These are phyloP conservation scores for Pseudotriccus pelzelni DNA, from an alignment of 2,797 vertebrate species.

Conservation along the genomic window DNA sequence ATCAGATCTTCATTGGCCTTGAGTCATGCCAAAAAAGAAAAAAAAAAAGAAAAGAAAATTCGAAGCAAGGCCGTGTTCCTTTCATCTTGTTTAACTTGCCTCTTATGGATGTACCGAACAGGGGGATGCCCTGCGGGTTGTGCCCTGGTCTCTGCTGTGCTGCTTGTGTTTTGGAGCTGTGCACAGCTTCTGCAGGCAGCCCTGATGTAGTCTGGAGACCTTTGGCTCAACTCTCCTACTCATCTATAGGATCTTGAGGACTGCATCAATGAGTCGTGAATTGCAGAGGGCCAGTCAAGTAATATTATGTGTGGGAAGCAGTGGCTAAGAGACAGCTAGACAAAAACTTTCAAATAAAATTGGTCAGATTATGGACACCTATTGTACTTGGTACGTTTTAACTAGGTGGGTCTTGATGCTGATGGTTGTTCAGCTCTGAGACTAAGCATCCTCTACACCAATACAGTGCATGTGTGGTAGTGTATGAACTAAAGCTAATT, in stretches of 20 bases:
- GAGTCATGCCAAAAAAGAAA: not conserved
- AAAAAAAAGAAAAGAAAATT: not conserved
- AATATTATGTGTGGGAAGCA: not conserved
- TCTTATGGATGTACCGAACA: not conserved
- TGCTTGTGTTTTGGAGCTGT: not conserved
- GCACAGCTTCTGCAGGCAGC: not conserved
- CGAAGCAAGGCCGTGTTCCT: not conserved
- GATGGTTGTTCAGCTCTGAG: not conserved
- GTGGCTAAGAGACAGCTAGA: not conserved
- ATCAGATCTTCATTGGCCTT: not conserved
- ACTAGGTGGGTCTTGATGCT: not conserved
- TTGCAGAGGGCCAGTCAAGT: not conserved
- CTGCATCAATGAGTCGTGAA: not conserved
- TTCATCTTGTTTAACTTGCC: not conserved
- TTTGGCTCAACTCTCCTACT: not conserved
- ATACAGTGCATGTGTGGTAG: not conserved
- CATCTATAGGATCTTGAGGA: not conserved
- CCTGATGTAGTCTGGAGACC: not conserved
- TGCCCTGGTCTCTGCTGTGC: not conserved
- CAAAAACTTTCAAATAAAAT: not conserved
- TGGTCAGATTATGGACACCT: not conserved
- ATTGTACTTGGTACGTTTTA: not conserved
- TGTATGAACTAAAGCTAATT: constrained; percentile 27
- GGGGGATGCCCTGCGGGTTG: not conserved
- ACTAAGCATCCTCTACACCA: not conserved